Evolutionary conservation across 2,888 invertebrate species (phyloP), one percentile per base, ranked within the genome.

Genomic region (Dyspetes luteomarginatus): DNA sequence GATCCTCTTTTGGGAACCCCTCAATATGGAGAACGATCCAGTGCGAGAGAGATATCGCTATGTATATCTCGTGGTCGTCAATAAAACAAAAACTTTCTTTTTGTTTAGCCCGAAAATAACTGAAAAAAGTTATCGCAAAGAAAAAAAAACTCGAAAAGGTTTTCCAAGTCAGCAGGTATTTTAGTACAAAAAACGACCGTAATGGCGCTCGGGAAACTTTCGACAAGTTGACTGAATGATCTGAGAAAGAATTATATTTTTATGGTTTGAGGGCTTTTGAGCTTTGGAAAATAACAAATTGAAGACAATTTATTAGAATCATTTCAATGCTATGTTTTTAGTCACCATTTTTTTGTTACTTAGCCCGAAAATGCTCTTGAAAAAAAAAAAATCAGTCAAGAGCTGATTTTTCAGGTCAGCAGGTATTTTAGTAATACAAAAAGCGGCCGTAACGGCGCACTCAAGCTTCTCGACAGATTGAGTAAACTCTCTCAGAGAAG

Each of bases 381-480:
- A n/a, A n/a, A n/a, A 17, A 68, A 36, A 4, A 41, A 26, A 41
- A 24, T 55, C 24, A 17, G 48, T 36, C 19, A 1, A 17, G 17
- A 28, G n/a, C n/a, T 48, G 62, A 12, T 78, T 68, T 67, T 73
- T 22, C 55, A 62, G 78, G 73, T 67, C 73, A 68, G 24, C 60
- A 55, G 7, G 30, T 41, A n/a, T 52, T 60, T 36, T 43, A 12
- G 50, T 26, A 15, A n/a, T n/a, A n/a, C 48, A 30, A 64, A 55
- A 56, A 58, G 56, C 9, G 7, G 17, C 30, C 30, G 26, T 48
- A 28, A 48, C 50, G 17, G 45, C 36, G 41, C 22, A 36, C 19
- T 5, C 26, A 7, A 28, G 36, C 36, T 12, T 12, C 12, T 12
- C 36, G 36, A 12, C 12, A 12, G 7, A 36, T 36, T 3, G 36